phyloP scores from a whole-genome alignment of 2,888 invertebrate species.

The Adela reaumurella region DNA sequence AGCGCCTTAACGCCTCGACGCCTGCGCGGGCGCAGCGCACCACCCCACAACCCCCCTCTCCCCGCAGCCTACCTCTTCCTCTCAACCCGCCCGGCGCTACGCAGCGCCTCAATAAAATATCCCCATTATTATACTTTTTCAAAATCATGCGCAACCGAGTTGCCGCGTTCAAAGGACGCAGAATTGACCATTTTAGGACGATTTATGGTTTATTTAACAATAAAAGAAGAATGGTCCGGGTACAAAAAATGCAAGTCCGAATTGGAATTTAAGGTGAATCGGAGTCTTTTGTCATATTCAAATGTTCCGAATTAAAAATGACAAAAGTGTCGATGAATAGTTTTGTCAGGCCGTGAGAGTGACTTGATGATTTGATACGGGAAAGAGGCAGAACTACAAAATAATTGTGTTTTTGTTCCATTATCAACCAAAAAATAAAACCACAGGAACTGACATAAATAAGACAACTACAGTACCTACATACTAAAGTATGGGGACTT shows the following conservation, averaged over 20 bases:
- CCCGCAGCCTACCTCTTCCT: not conserved
- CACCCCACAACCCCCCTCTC: not conserved
- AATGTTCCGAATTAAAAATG: not conserved
- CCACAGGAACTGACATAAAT: too few relatives aligned
- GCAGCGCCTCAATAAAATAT: conserved; percentile 21
- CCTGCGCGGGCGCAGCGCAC: not conserved
- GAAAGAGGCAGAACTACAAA: too few relatives aligned
- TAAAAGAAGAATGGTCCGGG: conserved; percentile 32
- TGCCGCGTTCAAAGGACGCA: conserved; percentile 31
- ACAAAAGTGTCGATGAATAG: too few relatives aligned
- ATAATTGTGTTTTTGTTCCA: too few relatives aligned
- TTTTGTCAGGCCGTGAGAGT: too few relatives aligned
- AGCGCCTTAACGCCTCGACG: conserved; percentile 33
- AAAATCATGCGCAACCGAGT: conserved; percentile 24
- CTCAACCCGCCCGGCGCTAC: conserved; percentile 23
- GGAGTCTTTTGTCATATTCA: conserved; percentile 25
- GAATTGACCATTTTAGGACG: conserved; percentile 43
- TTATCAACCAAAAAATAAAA: too few relatives aligned
- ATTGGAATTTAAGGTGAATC: conserved; percentile 17
- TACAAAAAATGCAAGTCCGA: conserved; percentile 19
- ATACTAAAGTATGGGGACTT: too few relatives aligned
- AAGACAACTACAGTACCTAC: too few relatives aligned
- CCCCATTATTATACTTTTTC: conserved; percentile 22
- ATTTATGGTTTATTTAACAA: conserved; percentile 56
- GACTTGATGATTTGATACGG: too few relatives aligned